phyloP scores from a whole-genome alignment of 2,113 vertebrate genomes.

The Dinomys branickii region DNA sequence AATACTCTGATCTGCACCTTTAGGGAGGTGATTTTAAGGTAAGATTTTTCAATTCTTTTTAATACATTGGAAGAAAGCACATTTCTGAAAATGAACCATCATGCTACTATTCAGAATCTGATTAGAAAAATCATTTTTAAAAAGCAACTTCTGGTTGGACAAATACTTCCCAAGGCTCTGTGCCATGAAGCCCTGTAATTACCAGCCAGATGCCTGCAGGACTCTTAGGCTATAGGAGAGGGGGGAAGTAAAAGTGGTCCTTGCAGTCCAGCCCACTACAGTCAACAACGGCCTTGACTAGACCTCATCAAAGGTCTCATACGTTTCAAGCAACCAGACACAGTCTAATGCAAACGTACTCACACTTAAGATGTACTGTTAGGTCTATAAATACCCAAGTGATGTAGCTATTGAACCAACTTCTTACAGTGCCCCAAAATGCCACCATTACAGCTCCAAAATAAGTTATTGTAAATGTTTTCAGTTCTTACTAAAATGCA shows the following conservation, averaged over 20 bases:
- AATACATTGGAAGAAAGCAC: background rate
- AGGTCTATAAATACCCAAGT: background rate
- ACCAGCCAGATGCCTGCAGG: background rate
- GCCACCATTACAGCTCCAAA: background rate
- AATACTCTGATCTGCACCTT: background rate
- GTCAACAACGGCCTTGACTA: background rate
- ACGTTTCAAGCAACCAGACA: background rate
- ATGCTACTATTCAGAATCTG: background rate
- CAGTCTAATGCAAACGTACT: background rate
- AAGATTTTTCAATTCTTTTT: background rate
- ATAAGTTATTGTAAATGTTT: background rate
- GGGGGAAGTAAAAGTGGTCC: background rate
- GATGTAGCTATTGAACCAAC: background rate
- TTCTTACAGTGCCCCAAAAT: background rate
- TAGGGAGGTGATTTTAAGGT: background rate
- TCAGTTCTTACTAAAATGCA: background rate
- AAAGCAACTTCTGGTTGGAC: background rate
- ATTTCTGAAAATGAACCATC: background rate
- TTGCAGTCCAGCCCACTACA: background rate
- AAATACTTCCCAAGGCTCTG: background rate
- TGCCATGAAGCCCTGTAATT: background rate
- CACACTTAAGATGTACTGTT: rapidly evolving
- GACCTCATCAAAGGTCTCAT: too few relatives aligned
- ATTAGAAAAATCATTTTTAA: background rate
- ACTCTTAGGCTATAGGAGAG: background rate